phyloP scores from a whole-genome alignment of 2,113 vertebrate genomes.

The Xiphias gladius region DNA sequence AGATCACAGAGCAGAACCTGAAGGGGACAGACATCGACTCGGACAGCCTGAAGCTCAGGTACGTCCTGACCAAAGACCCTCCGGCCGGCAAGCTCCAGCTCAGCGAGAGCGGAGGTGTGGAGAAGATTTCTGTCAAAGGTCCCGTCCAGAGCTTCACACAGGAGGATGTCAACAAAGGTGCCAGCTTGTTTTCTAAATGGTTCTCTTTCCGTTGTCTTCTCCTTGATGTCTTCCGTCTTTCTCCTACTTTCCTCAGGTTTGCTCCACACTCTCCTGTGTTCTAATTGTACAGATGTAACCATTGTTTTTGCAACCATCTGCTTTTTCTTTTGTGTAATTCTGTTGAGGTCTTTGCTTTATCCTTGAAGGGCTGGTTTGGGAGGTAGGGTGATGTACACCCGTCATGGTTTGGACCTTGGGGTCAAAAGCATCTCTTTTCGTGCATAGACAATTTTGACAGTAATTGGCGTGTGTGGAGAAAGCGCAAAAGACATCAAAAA shows the following conservation, averaged over 20 bases:
- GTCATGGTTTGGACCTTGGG: too few species aligned
- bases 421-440: too few species aligned
- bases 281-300: neutral
- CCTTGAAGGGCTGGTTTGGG: too few species aligned
- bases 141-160: conserved; percentile 92
- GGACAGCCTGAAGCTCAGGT: conserved; percentile 83
- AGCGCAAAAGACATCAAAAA: too few species aligned
- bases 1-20: conserved; percentile 91
- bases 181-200: neutral
- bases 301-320: too few species aligned
- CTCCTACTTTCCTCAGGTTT: too few species aligned
- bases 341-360: too few species aligned
- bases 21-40: conserved; percentile 86
- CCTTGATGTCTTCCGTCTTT: neutral
- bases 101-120: conserved; percentile 59
- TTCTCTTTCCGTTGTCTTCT: neutral
- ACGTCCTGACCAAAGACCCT: conserved; percentile 89
- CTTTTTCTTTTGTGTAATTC: too few species aligned
- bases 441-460: too few species aligned
- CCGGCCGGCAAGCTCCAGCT: conserved; percentile 86
- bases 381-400: too few species aligned
- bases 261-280: neutral
- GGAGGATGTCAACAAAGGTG: conserved; percentile 91
- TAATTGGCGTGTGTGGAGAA: too few species aligned
- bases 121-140: conserved; percentile 87